Conservation (phyloP, 2,113 vertebrate genomes). For the Verasper variegatus region DNA sequence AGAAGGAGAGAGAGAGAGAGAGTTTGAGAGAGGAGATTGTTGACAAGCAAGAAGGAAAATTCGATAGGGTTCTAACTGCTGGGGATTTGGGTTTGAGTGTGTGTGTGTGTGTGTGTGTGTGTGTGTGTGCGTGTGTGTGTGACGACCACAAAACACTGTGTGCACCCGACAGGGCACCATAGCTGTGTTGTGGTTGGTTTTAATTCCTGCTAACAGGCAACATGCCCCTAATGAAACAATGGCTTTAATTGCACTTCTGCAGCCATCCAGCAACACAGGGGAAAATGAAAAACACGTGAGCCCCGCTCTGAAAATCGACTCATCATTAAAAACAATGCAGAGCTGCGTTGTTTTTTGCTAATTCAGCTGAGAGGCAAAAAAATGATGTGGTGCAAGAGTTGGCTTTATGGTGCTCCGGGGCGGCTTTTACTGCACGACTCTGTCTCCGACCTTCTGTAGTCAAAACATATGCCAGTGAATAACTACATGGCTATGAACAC, state of each 20-base stretch:
- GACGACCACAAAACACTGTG: constrained; percentile 4
- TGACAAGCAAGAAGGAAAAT: constrained; percentile 44
- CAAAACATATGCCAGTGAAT: constrained; percentile 19
- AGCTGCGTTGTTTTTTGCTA: constrained; percentile 55
- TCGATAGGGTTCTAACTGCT: constrained; percentile 61
- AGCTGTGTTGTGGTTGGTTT: constrained; percentile 53
- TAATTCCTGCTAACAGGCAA: constrained; percentile 50
- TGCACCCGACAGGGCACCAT: constrained; percentile 6
- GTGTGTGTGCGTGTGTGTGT: constrained; percentile 1
- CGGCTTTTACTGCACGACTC: constrained; percentile 52
- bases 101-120: constrained; percentile 8
- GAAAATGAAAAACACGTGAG: constrained; percentile 63
- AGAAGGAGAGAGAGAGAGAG: constrained; percentile 3
- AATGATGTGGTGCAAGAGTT: constrained; percentile 22
- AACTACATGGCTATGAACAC: constrained; percentile 19
- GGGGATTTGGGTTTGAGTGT: constrained; percentile 21
- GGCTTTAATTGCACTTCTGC: constrained; percentile 68
- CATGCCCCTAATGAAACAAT: constrained; percentile 62
- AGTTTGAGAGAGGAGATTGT: background rate
- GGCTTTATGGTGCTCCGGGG: constrained; percentile 60
- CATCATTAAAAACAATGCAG: constrained; percentile 68
- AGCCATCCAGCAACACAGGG: constrained; percentile 56
- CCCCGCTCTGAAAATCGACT: constrained; percentile 49
- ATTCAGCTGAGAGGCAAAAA: constrained; percentile 45
- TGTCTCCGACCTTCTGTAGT: constrained; percentile 33